These are phyloP conservation scores for Nephrotoma appendiculata DNA, from an alignment of 2,888 invertebrate species.

Conservation along the genomic window DNA sequence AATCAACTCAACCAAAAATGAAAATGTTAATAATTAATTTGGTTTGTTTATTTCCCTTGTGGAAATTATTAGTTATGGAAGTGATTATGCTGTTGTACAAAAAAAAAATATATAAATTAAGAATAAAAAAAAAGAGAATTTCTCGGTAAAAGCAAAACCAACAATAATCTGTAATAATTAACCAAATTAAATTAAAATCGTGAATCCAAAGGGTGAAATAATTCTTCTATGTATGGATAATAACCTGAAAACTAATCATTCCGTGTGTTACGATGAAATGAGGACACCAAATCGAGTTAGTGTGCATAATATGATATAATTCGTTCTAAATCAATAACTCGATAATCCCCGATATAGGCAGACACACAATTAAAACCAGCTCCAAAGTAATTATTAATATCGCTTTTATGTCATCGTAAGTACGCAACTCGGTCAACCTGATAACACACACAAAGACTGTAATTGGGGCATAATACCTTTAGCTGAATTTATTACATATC, in stretches of 20 bases:
- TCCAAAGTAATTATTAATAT: neutral
- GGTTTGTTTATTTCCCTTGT: neutral
- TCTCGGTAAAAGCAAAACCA: neutral
- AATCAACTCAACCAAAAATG: neutral
- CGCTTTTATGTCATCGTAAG: neutral
- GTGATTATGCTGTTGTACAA: neutral
- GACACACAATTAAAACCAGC: neutral
- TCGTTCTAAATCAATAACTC: neutral
- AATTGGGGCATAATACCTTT: neutral
- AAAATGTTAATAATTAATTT: neutral
- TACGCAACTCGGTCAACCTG: neutral
- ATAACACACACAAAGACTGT: neutral
- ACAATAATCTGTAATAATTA: neutral
- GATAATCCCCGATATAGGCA: neutral
- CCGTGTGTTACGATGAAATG: neutral
- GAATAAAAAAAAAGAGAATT: neutral
- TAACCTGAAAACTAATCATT: neutral
- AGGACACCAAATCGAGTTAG: neutral
- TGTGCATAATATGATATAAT: neutral
- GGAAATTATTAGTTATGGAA: neutral
- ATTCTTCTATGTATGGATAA: neutral
- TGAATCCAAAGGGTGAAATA: neutral
- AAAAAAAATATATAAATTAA: neutral
- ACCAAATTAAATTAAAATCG: neutral
- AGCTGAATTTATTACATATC: neutral